phyloP scores from a whole-genome alignment of 2,888 invertebrate genomes.

The Aleiodes testaceus region DNA sequence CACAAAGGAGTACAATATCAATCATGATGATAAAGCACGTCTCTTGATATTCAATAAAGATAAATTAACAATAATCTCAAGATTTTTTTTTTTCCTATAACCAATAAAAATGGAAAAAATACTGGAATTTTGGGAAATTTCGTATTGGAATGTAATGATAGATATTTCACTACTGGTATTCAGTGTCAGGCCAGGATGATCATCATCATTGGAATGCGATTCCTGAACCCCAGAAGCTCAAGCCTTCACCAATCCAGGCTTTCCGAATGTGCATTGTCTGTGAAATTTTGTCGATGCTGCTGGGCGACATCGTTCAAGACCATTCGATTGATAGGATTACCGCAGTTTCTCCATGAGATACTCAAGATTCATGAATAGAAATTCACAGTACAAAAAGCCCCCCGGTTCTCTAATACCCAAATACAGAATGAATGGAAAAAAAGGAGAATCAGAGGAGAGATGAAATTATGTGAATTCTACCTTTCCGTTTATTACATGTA shows the following conservation, averaged over 20 bases:
- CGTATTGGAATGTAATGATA: not conserved
- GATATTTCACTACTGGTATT: not conserved
- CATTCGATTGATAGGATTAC: conserved; percentile 3
- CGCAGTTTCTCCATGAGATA: not conserved
- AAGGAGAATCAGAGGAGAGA: too few relatives aligned
- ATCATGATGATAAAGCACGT: conserved; percentile 20
- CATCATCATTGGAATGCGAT: conserved; percentile 10
- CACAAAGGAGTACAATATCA: conserved; percentile 15
- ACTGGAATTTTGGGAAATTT: too few relatives aligned
- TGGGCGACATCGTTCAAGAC: conserved; percentile 1
- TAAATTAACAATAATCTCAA: conserved; percentile 10
- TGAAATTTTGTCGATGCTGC: not conserved
- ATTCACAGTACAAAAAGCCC: not conserved
- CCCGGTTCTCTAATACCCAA: not conserved
- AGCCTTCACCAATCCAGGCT: not conserved
- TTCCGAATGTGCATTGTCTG: conserved; percentile 5
- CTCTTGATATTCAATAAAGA: conserved; percentile 3
- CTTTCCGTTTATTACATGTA: too few relatives aligned
- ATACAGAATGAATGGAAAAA: too few relatives aligned
- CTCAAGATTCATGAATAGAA: conserved; percentile 1
- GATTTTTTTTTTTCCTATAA: not conserved
- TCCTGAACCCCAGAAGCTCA: not conserved
- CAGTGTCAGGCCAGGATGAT: not conserved
- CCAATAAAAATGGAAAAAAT: too few relatives aligned
- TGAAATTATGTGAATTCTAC: too few relatives aligned